Evolutionary conservation across 1,140 invertebrate species (phyloP), one percentile per base, ranked within the genome.

Genomic region (Conopomorpha cramerella): DNA sequence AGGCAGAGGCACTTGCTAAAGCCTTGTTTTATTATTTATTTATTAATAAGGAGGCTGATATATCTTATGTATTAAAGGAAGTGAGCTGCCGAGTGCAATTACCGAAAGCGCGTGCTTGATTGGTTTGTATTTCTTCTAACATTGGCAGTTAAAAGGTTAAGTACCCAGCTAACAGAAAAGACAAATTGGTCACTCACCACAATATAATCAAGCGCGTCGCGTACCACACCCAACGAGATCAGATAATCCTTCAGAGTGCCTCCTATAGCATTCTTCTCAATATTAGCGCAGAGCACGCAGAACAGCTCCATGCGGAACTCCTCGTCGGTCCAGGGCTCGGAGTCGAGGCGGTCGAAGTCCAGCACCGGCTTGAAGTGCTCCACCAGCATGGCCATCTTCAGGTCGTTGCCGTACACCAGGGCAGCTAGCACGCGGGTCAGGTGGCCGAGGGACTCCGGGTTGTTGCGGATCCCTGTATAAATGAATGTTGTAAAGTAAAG

Each of bases 301-400:
- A 98, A 96, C 41, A 95, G 83, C 59, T 98, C 95, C 51, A 95
- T 74, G 47, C 89, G 89, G 50, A 91, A 90, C 49, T 92, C 89
- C 46, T 91, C 88, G 28, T 94, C 91, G 0, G 83, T 74, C 27
- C 86, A 89, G n/a, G n/a, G n/a, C 31, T 96, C 92, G 4, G 83
- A 82, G 77, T 98, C 95, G 67, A 95, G 95, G 46, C 87, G 87
- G 50, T 93, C 88, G 59, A 98, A 97, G 71, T 96, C 88, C 10
- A 96, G 74, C 18, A 85, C 83, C 1, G 91, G 87, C 49, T 89
- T 89, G 61, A 98, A 98, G 67, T 96, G 89, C 50, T 93, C 87
- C 30, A 95, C 88, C 0, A 99, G 81, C 13, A 94, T 82, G n/a
- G 87, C 85, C 95, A 98, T 98, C 76, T 97, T 98, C 23, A 93